Evolutionary conservation across 2,797 vertebrate species (phyloP).

Genomic region (Enteromius paludinosus): DNA sequence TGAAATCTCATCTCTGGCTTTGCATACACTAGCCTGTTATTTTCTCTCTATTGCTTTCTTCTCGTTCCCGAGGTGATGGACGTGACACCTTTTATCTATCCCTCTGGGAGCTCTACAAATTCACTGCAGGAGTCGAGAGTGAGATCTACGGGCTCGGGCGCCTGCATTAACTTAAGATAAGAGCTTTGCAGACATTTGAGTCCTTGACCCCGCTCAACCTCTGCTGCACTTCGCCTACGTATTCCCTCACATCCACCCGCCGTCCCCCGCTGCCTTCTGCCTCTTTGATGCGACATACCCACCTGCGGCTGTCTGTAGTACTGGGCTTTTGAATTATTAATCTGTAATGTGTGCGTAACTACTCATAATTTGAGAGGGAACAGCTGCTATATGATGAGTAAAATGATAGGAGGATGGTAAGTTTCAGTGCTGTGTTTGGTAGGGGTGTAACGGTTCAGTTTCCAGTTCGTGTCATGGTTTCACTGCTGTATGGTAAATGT

Average conservation of each 20-base stretch:
- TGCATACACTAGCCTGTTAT: not conserved
- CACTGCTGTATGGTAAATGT: not conserved
- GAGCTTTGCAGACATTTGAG: slow-evolving; percentile 39
- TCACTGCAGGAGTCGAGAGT: not conserved
- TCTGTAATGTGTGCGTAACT: slow-evolving; percentile 48
- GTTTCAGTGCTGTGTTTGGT: not conserved
- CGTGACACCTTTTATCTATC: slow-evolving; percentile 37
- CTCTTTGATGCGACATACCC: slow-evolving; percentile 38
- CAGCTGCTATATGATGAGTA: slow-evolving; percentile 42
- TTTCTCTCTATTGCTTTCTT: slow-evolving; percentile 18
- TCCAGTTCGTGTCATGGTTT: not conserved
- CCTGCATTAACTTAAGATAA: slow-evolving; percentile 38
- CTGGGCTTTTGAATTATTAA: slow-evolving; percentile 49
- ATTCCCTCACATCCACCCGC: slow-evolving; percentile 24
- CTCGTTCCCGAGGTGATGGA: slow-evolving; percentile 52
- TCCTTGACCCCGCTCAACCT: slow-evolving; percentile 48
- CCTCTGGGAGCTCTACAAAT: slow-evolving; percentile 11
- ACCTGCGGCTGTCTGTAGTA: slow-evolving; percentile 35
- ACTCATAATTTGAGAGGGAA: slow-evolving; percentile 36
- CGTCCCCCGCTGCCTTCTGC: slow-evolving; percentile 37
- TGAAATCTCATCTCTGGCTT: slow-evolving; percentile 15
- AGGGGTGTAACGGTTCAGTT: not conserved
- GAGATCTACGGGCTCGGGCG: slow-evolving; percentile 8
- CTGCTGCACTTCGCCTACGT: slow-evolving; percentile 32
- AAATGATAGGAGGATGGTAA: slow-evolving; percentile 4